Conservation (phyloP, 2,113 vertebrate species). For the Parus major region DNA sequence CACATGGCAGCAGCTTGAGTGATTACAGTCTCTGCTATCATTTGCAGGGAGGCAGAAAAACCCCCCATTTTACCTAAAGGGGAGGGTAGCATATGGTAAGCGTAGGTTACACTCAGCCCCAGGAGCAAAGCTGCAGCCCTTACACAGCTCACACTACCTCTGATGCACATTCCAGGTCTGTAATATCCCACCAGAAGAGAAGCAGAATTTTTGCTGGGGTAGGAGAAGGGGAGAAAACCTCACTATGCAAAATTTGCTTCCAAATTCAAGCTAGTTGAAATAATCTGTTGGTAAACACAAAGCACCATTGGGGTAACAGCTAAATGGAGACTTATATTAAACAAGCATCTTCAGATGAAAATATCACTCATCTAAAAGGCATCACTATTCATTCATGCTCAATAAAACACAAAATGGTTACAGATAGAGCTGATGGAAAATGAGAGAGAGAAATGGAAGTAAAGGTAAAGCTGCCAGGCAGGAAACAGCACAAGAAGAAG, state of each 20-base stretch:
- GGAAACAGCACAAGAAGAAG: background rate
- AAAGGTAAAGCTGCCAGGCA: slow-evolving; percentile 33
- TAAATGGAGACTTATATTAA: slow-evolving; percentile 24
- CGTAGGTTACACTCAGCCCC: background rate
- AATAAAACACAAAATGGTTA: slow-evolving; percentile 65
- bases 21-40: background rate
- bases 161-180: accelerated
- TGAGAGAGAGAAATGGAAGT: slow-evolving; percentile 16
- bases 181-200: background rate
- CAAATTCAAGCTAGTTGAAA: slow-evolving; percentile 6
- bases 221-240: background rate
- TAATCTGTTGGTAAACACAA: slow-evolving; percentile 24
- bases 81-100: background rate
- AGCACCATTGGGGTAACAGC: background rate
- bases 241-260: background rate
- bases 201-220: background rate
- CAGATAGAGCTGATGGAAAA: slow-evolving; percentile 54
- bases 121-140: background rate
- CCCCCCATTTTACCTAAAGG: background rate
- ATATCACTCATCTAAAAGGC: slow-evolving; percentile 55
- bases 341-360: slow-evolving; percentile 34
- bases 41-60: background rate
- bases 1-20: background rate
- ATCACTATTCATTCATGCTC: slow-evolving; percentile 64
- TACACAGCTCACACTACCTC: background rate